These are phyloP conservation scores for Monopterus albus DNA, from an alignment of 2,113 vertebrate genomes.

Conservation along the genomic window DNA sequence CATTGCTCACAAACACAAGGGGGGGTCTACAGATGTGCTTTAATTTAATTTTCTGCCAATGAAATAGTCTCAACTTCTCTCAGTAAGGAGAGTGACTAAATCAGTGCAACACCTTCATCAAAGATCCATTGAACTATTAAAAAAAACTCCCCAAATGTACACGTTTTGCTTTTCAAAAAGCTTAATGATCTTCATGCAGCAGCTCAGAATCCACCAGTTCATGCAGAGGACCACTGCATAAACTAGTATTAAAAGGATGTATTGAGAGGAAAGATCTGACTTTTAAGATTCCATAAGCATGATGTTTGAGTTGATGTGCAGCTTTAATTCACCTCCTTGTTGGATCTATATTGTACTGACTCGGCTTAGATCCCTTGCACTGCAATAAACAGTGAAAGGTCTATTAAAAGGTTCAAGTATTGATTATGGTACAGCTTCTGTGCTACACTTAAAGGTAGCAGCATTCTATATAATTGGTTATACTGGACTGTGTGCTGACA, in stretches of 20 bases:
- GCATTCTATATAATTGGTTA: conserved; percentile 37
- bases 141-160: background rate
- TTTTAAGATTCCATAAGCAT: background rate
- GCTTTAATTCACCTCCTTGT: conserved; percentile 4
- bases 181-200: background rate
- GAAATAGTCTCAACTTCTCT: background rate
- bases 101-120: too few relatives aligned
- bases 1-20: too few relatives aligned
- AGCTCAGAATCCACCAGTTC: background rate
- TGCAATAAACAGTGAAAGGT: conserved; percentile 33
- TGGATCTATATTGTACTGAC: conserved; percentile 9
- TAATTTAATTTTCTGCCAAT: background rate
- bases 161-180: background rate
- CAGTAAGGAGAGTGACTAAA: too few relatives aligned
- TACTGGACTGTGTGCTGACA: conserved; percentile 21
- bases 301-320: background rate
- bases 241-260: too few relatives aligned
- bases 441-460: conserved; percentile 23
- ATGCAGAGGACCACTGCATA: too few relatives aligned
- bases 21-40: too few relatives aligned
- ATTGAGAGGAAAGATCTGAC: too few relatives aligned
- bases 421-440: conserved; percentile 44
- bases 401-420: conserved; percentile 44
- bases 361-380: conserved; percentile 8
- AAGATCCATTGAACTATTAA: background rate